These are phyloP conservation scores for Chironomus striatipennis DNA, from an alignment of 1,140 invertebrate genomes.

Conservation along the genomic window DNA sequence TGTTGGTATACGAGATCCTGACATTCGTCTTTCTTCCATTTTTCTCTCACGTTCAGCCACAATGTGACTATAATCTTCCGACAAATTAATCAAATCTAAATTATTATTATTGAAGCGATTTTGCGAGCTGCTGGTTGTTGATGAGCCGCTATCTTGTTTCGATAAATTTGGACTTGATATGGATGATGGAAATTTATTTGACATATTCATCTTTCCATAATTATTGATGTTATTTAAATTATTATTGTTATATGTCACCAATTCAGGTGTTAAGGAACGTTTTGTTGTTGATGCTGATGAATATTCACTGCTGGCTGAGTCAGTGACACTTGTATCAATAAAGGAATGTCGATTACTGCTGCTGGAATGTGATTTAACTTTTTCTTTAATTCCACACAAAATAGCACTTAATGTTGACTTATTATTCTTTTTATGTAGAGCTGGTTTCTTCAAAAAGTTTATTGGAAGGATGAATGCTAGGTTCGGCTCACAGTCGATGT, in stretches of 20 bases:
- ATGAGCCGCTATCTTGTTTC: constrained; percentile 11
- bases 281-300: neutral
- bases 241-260: neutral
- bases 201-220: neutral
- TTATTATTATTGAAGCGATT: neutral
- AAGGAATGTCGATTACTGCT: neutral
- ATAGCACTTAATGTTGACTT: neutral
- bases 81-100: neutral
- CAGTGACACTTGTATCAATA: neutral
- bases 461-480: constrained; percentile 8
- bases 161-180: constrained; percentile 6
- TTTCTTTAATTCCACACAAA: constrained; percentile 16
- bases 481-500: constrained; percentile 29
- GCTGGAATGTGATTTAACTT: neutral
- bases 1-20: neutral
- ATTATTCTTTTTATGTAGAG: neutral
- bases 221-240: neutral
- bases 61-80: neutral
- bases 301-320: neutral
- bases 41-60: neutral
- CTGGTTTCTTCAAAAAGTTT: neutral
- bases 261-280: neutral
- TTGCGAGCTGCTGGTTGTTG: neutral
- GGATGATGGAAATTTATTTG: neutral
- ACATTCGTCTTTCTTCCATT: neutral